Percentiles rank a stretch among this genome's conserved stretches.
Evolutionary conservation across 2,113 vertebrate genomes (phyloP).

Genomic region (Calypte anna): DNA sequence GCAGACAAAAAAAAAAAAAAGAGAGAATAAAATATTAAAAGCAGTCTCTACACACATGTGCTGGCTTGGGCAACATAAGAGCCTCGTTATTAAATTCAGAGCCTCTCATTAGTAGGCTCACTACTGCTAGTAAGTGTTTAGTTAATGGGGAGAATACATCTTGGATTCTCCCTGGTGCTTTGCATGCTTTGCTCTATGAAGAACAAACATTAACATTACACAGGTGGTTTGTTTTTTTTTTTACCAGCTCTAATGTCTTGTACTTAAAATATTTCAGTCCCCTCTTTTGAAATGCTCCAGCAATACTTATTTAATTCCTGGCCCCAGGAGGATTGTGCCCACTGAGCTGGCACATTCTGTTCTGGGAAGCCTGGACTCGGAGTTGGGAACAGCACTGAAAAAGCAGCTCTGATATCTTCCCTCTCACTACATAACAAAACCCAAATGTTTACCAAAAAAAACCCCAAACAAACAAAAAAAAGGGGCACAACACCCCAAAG

Average conservation of each 20-base stretch:
- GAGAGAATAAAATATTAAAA: background rate
- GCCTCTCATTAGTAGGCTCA: background rate
- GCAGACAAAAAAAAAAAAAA: background rate
- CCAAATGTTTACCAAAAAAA: background rate
- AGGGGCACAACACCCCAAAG: too few species aligned
- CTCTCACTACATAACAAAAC: background rate
- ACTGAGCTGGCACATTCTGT: background rate
- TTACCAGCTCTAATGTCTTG: background rate
- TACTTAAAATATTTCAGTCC: background rate
- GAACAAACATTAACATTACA: background rate
- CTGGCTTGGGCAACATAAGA: background rate
- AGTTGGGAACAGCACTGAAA: background rate
- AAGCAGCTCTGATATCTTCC: background rate
- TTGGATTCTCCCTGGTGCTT: background rate
- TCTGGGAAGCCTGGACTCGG: background rate
- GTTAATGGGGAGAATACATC: background rate
- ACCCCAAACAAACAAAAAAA: too few species aligned
- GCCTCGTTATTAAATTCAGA: slow-evolving; percentile 4
- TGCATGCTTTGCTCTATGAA: background rate
- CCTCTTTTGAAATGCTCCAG: background rate
- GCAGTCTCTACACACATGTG: background rate
- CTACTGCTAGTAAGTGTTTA: background rate
- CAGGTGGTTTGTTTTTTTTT: background rate
- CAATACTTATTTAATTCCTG: background rate
- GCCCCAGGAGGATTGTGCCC: background rate